Percentiles rank a stretch among this genome's conserved stretches.
Conservation (phyloP, 2,888 invertebrate species). For the Seira musarum region DNA sequence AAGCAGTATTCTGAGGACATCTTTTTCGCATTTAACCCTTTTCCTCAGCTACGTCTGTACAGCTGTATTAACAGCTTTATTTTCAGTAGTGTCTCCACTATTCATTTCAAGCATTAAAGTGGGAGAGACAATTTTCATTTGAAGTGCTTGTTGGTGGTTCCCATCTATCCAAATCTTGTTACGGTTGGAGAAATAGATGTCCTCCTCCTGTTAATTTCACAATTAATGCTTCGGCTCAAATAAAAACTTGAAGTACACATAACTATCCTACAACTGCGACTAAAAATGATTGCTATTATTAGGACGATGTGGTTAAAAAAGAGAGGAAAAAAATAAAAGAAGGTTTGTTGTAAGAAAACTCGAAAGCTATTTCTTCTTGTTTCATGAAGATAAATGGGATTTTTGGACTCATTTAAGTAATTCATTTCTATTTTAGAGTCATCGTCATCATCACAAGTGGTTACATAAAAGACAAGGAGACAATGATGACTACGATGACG, state of each 20-base stretch:
- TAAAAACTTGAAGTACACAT: neutral
- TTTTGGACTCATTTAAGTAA: constrained; percentile 28
- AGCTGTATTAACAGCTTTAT: too few relatives aligned
- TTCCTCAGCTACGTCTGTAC: too few relatives aligned
- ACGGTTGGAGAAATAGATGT: constrained; percentile 26
- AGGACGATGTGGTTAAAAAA: constrained; percentile 3
- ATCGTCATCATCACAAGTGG: constrained; percentile 24
- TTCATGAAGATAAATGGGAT: constrained; percentile 56
- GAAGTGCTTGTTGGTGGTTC: too few relatives aligned
- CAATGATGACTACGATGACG: constrained; percentile 23
- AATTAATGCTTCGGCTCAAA: constrained; percentile 49
- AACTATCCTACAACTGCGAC: neutral
- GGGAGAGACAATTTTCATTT: too few relatives aligned
- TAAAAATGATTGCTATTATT: neutral
- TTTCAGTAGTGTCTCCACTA: too few relatives aligned
- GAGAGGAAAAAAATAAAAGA: constrained; percentile 7
- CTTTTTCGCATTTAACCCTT: too few relatives aligned
- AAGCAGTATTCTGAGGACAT: too few relatives aligned
- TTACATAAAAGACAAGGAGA: constrained; percentile 1
- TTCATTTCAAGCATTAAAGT: too few relatives aligned
- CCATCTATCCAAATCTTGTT: neutral
- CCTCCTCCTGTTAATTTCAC: constrained; percentile 48
- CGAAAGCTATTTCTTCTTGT: constrained; percentile 14
- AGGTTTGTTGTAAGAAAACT: neutral
- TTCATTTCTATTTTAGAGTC: constrained; percentile 43